Conservation (phyloP, 2,797 vertebrate genomes). For the Enoplosus armatus region DNA sequence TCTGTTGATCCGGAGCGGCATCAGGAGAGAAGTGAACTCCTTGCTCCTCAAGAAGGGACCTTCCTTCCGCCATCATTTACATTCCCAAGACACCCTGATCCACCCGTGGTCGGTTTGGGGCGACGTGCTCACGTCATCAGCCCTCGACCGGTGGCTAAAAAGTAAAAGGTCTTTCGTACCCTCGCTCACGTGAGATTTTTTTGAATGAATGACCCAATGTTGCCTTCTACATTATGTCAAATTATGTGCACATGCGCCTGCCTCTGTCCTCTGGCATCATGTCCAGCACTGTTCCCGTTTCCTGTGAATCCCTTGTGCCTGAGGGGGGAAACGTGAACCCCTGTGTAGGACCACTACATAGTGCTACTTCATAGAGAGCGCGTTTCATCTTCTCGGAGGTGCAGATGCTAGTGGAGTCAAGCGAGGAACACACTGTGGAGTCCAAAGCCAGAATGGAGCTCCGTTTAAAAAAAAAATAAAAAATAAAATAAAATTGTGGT, state of each 20-base stretch:
- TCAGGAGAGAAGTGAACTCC: no score
- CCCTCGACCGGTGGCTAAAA: neutral
- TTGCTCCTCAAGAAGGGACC: neutral
- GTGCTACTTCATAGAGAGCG: no score
- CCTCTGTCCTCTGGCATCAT: no score
- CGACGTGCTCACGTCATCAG: neutral
- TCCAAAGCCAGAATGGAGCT: neutral
- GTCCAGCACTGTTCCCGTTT: no score
- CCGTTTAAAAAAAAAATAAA: no score
- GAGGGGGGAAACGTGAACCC: neutral
- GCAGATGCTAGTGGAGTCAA: neutral
- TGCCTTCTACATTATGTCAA: no score
- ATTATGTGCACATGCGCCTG: no score
- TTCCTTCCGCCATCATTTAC: neutral
- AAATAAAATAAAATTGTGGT: neutral
- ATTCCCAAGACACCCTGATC: neutral
- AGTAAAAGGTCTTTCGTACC: no score
- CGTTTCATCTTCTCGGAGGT: neutral
- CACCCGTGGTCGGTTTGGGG: neutral
- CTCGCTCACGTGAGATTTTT: neutral
- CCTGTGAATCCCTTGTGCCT: no score
- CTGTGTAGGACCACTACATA: neutral
- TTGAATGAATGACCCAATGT: no score
- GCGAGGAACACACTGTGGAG: neutral
- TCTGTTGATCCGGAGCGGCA: neutral